phyloP scores from a whole-genome alignment of 2,888 invertebrate genomes.

The Coleophora deauratella region DNA sequence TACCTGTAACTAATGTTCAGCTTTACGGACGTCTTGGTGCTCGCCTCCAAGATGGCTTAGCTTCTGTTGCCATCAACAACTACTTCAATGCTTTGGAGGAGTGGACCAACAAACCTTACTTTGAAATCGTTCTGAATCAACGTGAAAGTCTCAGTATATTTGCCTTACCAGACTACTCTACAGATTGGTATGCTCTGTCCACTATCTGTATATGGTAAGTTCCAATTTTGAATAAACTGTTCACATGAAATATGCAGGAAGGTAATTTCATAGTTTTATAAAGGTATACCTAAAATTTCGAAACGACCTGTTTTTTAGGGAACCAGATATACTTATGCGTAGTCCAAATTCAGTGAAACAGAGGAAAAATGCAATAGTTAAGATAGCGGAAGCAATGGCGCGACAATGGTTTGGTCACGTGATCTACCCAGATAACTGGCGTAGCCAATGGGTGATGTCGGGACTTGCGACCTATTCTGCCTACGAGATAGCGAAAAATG shows the following conservation, averaged over 20 bases:
- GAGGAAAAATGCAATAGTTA: conserved; percentile 55
- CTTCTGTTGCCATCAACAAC: conserved; percentile 40
- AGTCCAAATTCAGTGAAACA: conserved; percentile 45
- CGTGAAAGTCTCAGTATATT: conserved; percentile 40
- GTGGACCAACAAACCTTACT: conserved; percentile 46
- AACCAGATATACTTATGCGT: conserved; percentile 49
- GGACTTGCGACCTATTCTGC: conserved; percentile 75
- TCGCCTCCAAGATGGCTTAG: conserved; percentile 33
- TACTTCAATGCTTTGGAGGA: conserved; percentile 36
- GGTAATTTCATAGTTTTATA: background rate
- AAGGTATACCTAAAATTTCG: too few species aligned
- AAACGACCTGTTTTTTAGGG: conserved; percentile 31
- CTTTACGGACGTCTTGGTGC: conserved; percentile 35
- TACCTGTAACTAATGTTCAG: conserved; percentile 36
- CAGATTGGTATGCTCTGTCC: conserved; percentile 51
- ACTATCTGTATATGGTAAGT: conserved; percentile 58
- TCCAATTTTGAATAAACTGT: background rate
- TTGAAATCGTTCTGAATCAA: conserved; percentile 41
- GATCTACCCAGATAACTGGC: conserved; percentile 76
- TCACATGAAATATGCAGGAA: background rate
- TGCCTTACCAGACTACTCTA: conserved; percentile 47
- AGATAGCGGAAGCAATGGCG: conserved; percentile 77
- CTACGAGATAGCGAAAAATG: conserved; percentile 66
- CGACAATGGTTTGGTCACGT: conserved; percentile 82
- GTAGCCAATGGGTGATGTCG: conserved; percentile 74